These are phyloP conservation scores for Empidonax traillii DNA, from an alignment of 2,113 vertebrate species.

Conservation along the genomic window DNA sequence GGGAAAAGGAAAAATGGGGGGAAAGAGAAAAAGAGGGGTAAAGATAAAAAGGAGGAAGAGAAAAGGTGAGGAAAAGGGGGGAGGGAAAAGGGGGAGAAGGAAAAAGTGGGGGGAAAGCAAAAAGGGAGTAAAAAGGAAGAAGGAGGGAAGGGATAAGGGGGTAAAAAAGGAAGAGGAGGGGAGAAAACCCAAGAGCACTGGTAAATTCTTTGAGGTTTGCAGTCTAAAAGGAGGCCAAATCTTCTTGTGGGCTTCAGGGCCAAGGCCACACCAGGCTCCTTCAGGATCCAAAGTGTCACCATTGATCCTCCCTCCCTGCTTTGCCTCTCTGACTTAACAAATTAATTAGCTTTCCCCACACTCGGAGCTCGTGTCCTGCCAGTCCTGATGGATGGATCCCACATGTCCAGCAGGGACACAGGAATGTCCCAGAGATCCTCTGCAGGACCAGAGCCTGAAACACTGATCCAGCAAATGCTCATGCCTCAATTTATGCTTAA, in stretches of 20 bases:
- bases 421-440: not conserved
- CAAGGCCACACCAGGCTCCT: not conserved
- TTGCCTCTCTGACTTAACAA: not conserved
- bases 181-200: not conserved
- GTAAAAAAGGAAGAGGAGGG: not conserved
- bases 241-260: not conserved
- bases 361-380: not conserved
- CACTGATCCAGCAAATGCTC: not conserved
- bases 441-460: not conserved
- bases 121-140: not conserved
- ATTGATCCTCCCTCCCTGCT: not conserved
- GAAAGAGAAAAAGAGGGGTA: no score
- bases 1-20: no score
- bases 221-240: not conserved
- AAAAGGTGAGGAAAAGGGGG: no score
- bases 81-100: not conserved
- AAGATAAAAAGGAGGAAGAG: no score
- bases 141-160: not conserved
- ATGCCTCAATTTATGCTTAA: not conserved
- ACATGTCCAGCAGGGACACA: not conserved
- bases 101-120: no score
- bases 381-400: not conserved
- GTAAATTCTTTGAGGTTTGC: not conserved
- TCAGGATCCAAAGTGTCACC: not conserved
- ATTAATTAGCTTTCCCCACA: not conserved